Percentiles rank a stretch among this genome's conserved stretches.
phyloP scores from a whole-genome alignment of 2,797 vertebrate species.

The Picus viridis region DNA sequence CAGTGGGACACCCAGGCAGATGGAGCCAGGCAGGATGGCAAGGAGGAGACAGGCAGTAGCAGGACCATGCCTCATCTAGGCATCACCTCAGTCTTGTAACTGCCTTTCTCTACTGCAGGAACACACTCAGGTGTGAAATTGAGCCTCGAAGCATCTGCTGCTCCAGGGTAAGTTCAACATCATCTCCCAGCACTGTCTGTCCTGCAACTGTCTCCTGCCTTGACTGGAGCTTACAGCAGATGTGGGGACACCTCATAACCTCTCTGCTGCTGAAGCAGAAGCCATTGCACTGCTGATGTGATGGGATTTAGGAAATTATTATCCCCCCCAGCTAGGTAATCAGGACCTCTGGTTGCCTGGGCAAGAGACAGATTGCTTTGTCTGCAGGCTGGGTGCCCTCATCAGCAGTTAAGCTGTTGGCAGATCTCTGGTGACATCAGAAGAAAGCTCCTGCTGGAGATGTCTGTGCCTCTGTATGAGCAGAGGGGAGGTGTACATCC shows the following conservation, averaged over 20 bases:
- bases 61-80: not conserved
- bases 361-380: not conserved
- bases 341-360: not conserved
- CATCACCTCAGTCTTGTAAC: not conserved
- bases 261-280: not conserved
- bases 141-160: not conserved
- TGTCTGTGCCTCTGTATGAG: not conserved
- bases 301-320: not conserved
- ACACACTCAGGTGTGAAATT: not conserved
- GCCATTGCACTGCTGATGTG: not conserved
- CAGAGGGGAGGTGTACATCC: not conserved
- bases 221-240: fast-evolving
- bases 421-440: not conserved
- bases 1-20: not conserved
- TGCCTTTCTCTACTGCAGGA: not conserved
- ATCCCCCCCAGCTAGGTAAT: not conserved
- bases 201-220: not conserved
- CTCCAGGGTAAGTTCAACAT: not conserved
- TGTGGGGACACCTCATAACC: not conserved
- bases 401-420: not conserved
- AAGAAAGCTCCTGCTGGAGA: not conserved
- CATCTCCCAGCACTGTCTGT: not conserved
- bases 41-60: fast-evolving
- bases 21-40: not conserved
- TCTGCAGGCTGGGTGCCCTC: not conserved